Base-by-base conservation (phyloP, 1,140 invertebrate species). In the Cyclina sinensis region DNA sequence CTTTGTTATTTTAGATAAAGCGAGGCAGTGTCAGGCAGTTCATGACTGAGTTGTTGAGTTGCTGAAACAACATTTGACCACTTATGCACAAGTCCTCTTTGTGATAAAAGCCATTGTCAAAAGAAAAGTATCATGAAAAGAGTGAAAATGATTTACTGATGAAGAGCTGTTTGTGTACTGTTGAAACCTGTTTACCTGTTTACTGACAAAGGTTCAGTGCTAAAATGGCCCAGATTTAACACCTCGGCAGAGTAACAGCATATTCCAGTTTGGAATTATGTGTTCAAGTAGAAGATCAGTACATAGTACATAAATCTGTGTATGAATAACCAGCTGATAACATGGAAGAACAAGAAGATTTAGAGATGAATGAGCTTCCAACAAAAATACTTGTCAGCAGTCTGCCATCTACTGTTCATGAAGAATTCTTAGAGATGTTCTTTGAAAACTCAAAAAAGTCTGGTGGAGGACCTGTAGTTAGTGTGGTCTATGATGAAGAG, bases 401-500 rank as follows among this genome's bases (percentile, higher is more conserved):
- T 27, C 57, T 59, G 4, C 57, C 57, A 9, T 59, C 57, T n/a
- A 9, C 62, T 65, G 37, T n/a, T 27, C 39, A 78, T 78, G 73
- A 43, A n/a, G 73, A 78, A 46, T 78, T n/a, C 27, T 27, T 78
- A 16, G 39, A 78, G 24, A 46, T 78, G 35, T 30, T 9, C 27
- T 78, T 78, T 43, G 73, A 43, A 24, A 78, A 39, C 37, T 48
- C 3, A 35, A 65, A 24, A 48, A 78, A 7, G 73, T n/a, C 18
- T 43, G 39, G 73, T 14, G 39, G 39, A 12, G 9, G 30, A 5
- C 9, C 37, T 21, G 73, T 78, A n/a, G 11, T 51, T 16, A 12
- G n/a, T 48, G 73, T 78, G 11, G 73, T 24, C 43, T 4, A 24
- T 78, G 39, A 78, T 46, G 48, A 78, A 43, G 73, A 78, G 11